Base-by-base conservation (phyloP, 2,888 invertebrate species). In the Sepiola atlantica region DNA sequence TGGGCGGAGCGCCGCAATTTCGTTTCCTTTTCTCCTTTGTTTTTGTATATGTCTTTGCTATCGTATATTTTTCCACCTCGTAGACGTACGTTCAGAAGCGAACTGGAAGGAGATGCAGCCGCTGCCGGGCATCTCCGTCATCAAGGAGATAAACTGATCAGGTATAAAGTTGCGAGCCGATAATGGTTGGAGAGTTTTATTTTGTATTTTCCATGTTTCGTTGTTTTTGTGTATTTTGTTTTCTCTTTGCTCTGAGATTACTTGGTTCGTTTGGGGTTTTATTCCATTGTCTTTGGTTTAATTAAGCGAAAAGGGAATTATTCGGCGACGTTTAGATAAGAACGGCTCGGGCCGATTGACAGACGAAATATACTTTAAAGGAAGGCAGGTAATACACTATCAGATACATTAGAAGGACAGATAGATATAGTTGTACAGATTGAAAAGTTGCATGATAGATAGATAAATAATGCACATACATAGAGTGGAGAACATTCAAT, bases 61-160 rank as follows among this genome's bases (percentile, higher is more conserved):
- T 12, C 77, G 77, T 77, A 32, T n/a, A 45, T 45, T 45, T 77
- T 77, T 77, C 77, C 32, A n/a, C 77, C n/a, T 77, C 1, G 77
- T 77, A 77, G 77, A 77, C 18, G 77, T 77, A 45, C 45, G 45
- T 45, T 45, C 45, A 4, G 8, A 45, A 45, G 45, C 45, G 45
- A 45, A 45, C 45, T 77, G n/a, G n/a, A 32, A 77, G n/a, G 14
- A 77, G 77, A 14, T n/a, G 77, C 10, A 77, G 16, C 77, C 77
- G 77, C 77, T 77, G 77, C 77, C 77, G 77, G 77, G n/a, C 77
- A 77, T 77, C 77, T 77, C 77, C 77, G 32, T 77, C n/a, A 77
- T 77, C 77, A n/a, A 45, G n/a, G 77, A n/a, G 77, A 77, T 77
- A 77, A 77, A 77, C 12, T 77, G 77, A 77, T 77, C 32, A 77